phyloP scores from a whole-genome alignment of 2,888 invertebrate species.

The Nemotelus pantherinus region DNA sequence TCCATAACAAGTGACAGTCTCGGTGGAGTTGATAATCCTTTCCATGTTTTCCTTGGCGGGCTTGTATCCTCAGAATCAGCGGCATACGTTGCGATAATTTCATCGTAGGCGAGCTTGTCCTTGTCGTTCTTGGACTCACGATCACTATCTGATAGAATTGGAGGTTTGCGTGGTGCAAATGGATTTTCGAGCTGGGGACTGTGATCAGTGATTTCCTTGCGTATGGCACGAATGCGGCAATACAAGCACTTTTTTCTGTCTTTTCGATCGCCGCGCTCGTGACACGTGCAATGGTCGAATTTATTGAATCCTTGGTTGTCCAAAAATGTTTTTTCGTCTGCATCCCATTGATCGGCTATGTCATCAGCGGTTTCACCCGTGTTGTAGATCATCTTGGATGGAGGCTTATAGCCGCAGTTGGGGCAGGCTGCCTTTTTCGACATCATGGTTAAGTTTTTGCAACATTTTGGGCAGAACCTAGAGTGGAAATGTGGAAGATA shows the following conservation, averaged over 20 bases:
- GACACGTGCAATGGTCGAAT: slow-evolving; percentile 28
- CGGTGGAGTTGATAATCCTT: not conserved
- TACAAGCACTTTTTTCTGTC: slow-evolving; percentile 17
- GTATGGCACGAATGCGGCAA: slow-evolving; percentile 17
- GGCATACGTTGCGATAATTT: too few relatives aligned
- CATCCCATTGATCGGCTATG: slow-evolving; percentile 20
- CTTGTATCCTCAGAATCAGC: too few relatives aligned
- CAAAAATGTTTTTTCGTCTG: slow-evolving; percentile 6
- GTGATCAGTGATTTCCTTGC: slow-evolving; percentile 6
- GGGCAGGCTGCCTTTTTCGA: slow-evolving; percentile 14
- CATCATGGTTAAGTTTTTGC: slow-evolving; percentile 18
- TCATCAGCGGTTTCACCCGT: slow-evolving; percentile 20
- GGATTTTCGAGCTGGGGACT: not conserved
- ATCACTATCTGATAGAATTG: not conserved
- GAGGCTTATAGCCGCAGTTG: slow-evolving; percentile 10
- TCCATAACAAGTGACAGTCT: slow-evolving; percentile 1
- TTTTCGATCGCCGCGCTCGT: not conserved
- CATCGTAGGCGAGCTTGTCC: not conserved
- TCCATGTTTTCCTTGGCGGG: not conserved
- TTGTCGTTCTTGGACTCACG: not conserved
- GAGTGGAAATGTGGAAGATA: not conserved
- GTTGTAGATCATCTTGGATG: not conserved
- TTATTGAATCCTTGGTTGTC: slow-evolving; percentile 5
- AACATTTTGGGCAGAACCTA: slow-evolving; percentile 32
- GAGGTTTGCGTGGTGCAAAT: not conserved